A percentile compares a stretch with the other conserved stretches of the same genome.
Evolutionary conservation across 2,797 vertebrate species (phyloP).

Genomic region (Mormyrops attenuatus): DNA sequence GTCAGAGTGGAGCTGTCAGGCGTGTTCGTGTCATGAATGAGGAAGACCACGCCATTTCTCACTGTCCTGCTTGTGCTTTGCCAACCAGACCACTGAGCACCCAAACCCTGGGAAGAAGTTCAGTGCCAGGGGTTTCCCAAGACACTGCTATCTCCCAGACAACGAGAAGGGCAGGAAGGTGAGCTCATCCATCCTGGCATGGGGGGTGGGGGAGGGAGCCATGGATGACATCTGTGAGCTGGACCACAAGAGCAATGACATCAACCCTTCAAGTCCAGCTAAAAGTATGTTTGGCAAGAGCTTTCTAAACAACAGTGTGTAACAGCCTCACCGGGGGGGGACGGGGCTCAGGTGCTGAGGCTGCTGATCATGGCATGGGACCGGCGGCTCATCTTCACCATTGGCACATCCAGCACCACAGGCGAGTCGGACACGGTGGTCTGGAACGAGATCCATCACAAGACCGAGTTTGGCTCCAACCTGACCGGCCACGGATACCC

Average conservation of each 20-base stretch:
- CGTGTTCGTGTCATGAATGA: neutral
- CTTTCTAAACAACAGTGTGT: neutral
- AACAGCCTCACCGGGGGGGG: neutral
- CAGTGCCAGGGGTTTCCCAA: constrained; percentile 89
- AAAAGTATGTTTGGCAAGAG: neutral
- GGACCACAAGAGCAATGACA: neutral
- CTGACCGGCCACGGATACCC: constrained; percentile 93
- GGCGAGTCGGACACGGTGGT: constrained; percentile 91
- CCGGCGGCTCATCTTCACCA: constrained; percentile 89
- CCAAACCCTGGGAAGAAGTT: constrained; percentile 91
- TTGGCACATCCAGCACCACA: constrained; percentile 92
- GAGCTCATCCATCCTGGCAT: constrained; percentile 27
- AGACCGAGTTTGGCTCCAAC: constrained; percentile 95
- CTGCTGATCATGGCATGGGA: constrained; percentile 90
- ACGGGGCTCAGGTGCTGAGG: constrained; percentile 72
- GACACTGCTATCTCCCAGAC: constrained; percentile 94
- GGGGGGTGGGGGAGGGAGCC: neutral
- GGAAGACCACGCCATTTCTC: neutral
- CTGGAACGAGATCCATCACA: constrained; percentile 97
- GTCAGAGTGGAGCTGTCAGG: neutral
- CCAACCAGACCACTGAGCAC: constrained; percentile 81
- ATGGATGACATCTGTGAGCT: neutral
- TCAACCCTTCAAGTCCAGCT: neutral
- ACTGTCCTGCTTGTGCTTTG: neutral
- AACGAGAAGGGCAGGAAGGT: constrained; percentile 91